Percentiles rank a stretch among this genome's conserved stretches.
Evolutionary conservation across 2,888 invertebrate species (phyloP).

Genomic region (Bellardia bayeri): DNA sequence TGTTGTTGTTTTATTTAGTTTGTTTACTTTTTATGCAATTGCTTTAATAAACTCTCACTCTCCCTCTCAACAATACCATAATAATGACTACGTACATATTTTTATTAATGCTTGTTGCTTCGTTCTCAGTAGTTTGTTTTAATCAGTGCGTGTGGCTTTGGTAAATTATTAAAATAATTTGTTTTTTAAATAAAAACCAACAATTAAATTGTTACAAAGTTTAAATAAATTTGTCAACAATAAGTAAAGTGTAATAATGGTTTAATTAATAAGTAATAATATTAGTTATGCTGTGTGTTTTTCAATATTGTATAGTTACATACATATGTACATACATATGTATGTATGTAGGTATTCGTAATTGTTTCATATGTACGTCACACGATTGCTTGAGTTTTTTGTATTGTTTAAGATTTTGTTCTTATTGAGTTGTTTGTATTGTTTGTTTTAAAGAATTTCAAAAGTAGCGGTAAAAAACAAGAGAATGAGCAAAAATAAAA

Average conservation of each 20-base stretch:
- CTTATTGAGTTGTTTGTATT: neutral
- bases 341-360: too few species aligned
- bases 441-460: too few species aligned
- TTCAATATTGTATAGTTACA: neutral
- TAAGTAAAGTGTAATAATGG: constrained; percentile 16
- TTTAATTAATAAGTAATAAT: constrained; percentile 13
- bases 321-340: too few species aligned
- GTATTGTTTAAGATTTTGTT: neutral
- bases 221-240: constrained; percentile 18
- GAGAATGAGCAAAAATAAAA: too few species aligned
- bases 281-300: neutral
- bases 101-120: neutral
- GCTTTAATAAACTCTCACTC: neutral
- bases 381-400: neutral
- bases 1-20: too few species aligned
- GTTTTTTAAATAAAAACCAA: neutral
- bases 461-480: too few species aligned
- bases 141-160: constrained; percentile 2
- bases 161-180: constrained; percentile 12
- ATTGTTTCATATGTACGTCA: neutral
- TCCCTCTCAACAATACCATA: neutral
- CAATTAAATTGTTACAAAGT: constrained; percentile 35
- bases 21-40: too few species aligned
- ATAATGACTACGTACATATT: too few species aligned
- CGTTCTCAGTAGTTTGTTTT: neutral